Conservation (phyloP, 2,113 vertebrate species). For the Brachirus orientalis region DNA sequence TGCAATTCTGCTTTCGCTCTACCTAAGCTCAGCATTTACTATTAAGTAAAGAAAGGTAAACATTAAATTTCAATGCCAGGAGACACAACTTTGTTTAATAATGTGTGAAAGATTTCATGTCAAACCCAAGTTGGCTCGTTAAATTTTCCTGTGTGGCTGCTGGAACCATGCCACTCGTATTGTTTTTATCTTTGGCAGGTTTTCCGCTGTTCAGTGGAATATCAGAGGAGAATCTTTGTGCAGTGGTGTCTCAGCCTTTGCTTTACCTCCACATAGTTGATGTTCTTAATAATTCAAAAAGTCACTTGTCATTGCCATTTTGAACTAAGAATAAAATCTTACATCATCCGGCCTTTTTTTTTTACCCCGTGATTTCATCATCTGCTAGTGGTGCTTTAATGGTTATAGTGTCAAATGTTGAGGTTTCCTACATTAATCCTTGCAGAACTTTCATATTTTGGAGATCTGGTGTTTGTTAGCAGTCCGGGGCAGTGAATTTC, state of each 20-base stretch:
- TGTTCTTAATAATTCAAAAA: neutral
- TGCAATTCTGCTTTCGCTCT: too few species aligned
- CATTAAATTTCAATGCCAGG: too few species aligned
- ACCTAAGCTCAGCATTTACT: too few species aligned
- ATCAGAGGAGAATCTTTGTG: conserved; percentile 19
- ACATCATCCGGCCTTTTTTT: neutral
- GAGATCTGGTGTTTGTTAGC: neutral
- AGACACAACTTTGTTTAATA: neutral
- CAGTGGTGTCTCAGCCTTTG: neutral
- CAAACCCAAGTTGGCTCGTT: neutral
- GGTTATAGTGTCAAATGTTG: neutral
- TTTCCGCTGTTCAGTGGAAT: conserved; percentile 12
- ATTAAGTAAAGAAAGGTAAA: neutral
- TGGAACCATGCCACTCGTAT: neutral
- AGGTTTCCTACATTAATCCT: neutral
- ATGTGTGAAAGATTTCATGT: neutral
- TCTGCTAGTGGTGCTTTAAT: neutral
- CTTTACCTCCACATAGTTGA: neutral
- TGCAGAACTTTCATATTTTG: neutral
- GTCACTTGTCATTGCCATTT: neutral
- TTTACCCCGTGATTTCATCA: neutral
- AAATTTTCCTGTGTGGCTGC: neutral
- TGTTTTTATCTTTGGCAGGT: neutral
- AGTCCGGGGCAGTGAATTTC: neutral
- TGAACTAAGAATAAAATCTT: neutral